These are phyloP conservation scores for Phoeniculus purpureus DNA, from an alignment of 2,797 vertebrate genomes.

Conservation along the genomic window DNA sequence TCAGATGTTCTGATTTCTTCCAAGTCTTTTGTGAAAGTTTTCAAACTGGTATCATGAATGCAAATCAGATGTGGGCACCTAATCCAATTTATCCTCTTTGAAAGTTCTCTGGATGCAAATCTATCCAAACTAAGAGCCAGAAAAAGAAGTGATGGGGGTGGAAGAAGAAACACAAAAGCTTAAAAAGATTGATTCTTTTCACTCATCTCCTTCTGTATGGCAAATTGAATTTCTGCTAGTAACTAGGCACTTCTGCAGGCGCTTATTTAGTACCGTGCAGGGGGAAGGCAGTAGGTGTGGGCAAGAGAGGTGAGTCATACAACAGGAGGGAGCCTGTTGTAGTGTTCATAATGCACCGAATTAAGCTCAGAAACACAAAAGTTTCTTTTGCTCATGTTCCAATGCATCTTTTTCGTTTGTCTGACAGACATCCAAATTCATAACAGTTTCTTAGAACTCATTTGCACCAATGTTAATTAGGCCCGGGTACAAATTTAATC, in stretches of 20 bases:
- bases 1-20: neutral
- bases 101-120: slow-evolving; percentile 35
- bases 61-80: neutral
- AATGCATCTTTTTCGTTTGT: neutral
- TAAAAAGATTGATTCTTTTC: slow-evolving; percentile 27
- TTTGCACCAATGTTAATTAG: neutral
- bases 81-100: neutral
- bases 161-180: slow-evolving; percentile 37
- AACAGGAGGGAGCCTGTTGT: slow-evolving; percentile 25
- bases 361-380: slow-evolving; percentile 7
- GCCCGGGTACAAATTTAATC: neutral
- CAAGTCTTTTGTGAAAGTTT: neutral
- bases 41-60: neutral
- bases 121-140: slow-evolving; percentile 23
- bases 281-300: slow-evolving; percentile 38
- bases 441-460: neutral
- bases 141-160: neutral
- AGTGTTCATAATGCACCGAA: slow-evolving; percentile 22
- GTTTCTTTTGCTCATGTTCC: slow-evolving; percentile 1
- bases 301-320: slow-evolving; percentile 53
- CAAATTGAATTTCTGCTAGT: slow-evolving; percentile 26
- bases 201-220: neutral
- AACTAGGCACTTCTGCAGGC: slow-evolving; percentile 30
- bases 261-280: slow-evolving; percentile 42
- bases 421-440: neutral